A percentile compares a stretch with the other conserved stretches of the same genome.
Conservation (phyloP, 2,888 invertebrate species). For the Hanleya hanleyi region DNA sequence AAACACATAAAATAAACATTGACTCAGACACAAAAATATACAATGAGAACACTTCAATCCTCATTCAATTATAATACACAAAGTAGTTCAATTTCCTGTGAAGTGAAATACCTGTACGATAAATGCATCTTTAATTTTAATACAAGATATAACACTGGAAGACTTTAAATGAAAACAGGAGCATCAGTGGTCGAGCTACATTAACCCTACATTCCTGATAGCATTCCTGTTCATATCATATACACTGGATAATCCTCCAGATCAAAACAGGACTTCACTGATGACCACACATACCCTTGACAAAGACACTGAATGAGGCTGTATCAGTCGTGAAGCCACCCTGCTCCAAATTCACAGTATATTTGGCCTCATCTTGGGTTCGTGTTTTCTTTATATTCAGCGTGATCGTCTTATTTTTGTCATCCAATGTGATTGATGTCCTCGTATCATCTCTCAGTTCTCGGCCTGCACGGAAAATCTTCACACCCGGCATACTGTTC, state of each 20-base stretch:
- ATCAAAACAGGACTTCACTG: too few relatives aligned
- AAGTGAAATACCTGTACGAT: too few relatives aligned
- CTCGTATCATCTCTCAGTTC: conserved; percentile 96
- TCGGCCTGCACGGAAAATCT: conserved; percentile 90
- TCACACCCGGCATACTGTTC: conserved; percentile 94
- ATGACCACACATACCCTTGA: conserved; percentile 83
- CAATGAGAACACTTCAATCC: too few relatives aligned
- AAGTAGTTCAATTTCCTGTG: too few relatives aligned
- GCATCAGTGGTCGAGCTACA: neutral
- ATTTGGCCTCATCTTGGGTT: conserved; percentile 97
- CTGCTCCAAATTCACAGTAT: conserved; percentile 94
- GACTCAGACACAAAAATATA: too few relatives aligned
- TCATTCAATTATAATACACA: too few relatives aligned
- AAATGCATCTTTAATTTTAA: too few relatives aligned
- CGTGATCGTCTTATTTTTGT: conserved; percentile 83
- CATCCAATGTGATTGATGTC: conserved; percentile 72
- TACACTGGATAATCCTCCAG: too few relatives aligned
- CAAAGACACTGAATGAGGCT: conserved; percentile 96
- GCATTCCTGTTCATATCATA: too few relatives aligned
- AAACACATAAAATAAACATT: too few relatives aligned
- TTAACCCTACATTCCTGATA: neutral
- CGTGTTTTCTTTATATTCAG: conserved; percentile 97
- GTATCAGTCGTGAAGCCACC: conserved; percentile 90
- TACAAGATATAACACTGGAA: too few relatives aligned
- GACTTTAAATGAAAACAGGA: neutral